Evolutionary conservation across 2,888 invertebrate species (phyloP), one percentile per base, ranked within the genome.

Genomic region (Erpobdella octoculata): DNA sequence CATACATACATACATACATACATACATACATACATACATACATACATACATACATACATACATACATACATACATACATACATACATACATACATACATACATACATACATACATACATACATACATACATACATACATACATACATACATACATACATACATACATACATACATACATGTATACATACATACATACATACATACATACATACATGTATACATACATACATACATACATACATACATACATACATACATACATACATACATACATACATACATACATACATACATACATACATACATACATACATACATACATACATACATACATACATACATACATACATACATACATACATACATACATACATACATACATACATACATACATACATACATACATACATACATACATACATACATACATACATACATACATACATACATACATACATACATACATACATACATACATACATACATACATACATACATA

Each of bases 151-250:
- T 36, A 64, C n/a, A 35, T 15, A 64, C 25, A 31, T 35, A 35
- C 35, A 15, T 35, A 12, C 9, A 35, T 2, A 35, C n/a, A 64
- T 2, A 2, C n/a, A 31, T 31, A 9, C 31, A 61, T 31, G n/a
- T 41, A 41, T n/a, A 41, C n/a, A 41, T n/a, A 41, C n/a, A 41
- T n/a, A 41, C 46, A 41, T n/a, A 41, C 46, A 41, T n/a, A 41
- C 46, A 41, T n/a, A 41, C 46, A 41, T n/a, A 41, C 46, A 41
- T n/a, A 41, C 46, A 41, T 41, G 46, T n/a, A 41, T 41, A 41
- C 46, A 41, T 41, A 41, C 46, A 41, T 41, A 41, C 46, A 41
- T n/a, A 41, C 46, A n/a, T 41, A 15, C 12, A 15, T 41, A 41
- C 46, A n/a, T 41, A 41, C n/a, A n/a, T 41, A 41, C 12, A 15